These are phyloP conservation scores for Lithophane ornitopus DNA, from an alignment of 2,888 invertebrate genomes.

Conservation along the genomic window DNA sequence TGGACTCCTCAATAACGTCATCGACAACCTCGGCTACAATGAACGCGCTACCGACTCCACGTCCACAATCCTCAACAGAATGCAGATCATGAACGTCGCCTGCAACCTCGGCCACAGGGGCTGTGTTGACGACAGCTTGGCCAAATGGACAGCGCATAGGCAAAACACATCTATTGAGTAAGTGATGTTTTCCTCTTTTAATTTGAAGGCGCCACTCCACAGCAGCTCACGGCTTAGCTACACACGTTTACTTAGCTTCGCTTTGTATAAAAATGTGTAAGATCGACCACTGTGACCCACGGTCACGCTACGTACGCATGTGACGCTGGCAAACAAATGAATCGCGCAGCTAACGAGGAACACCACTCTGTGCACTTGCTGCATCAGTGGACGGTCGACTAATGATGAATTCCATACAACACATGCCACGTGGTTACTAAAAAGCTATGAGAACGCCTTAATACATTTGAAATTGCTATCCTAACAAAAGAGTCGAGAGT, in stretches of 20 bases:
- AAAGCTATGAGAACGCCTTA: neutral
- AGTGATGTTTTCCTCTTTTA: neutral
- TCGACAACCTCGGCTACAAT: constrained; percentile 88
- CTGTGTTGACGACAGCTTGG: constrained; percentile 88
- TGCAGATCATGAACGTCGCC: constrained; percentile 91
- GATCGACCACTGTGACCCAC: neutral
- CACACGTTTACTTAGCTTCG: neutral
- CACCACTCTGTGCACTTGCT: neutral
- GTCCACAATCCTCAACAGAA: constrained; percentile 91
- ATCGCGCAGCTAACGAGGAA: neutral
- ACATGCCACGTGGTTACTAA: neutral
- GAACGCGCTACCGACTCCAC: constrained; percentile 85
- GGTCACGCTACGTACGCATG: neutral
- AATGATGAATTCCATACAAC: neutral
- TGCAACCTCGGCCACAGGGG: constrained; percentile 91
- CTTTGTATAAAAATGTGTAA: neutral
- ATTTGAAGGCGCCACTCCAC: neutral
- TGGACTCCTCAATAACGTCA: constrained; percentile 84
- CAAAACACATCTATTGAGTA: constrained; percentile 49
- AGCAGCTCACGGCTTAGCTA: neutral
- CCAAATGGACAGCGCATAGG: constrained; percentile 79
- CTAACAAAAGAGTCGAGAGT: too few species aligned
- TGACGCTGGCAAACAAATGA: neutral
- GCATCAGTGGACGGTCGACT: neutral
- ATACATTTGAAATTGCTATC: neutral